Evolutionary conservation across 2,113 vertebrate genomes (phyloP), one percentile per base, ranked within the genome.

Genomic region (Kobus ellipsiprymnus): DNA sequence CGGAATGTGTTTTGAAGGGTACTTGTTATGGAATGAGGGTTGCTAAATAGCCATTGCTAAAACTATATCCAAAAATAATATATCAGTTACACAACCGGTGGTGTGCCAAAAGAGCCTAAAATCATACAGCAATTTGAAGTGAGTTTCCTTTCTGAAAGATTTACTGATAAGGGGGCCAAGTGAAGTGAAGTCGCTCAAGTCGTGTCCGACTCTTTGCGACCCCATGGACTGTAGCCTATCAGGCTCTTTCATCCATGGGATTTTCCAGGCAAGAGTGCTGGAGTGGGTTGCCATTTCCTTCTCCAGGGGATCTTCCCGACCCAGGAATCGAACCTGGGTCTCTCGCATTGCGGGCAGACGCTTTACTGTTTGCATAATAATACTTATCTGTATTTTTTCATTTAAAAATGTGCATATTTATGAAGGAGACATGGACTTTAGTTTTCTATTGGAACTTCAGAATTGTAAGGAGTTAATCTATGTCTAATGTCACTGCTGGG

Each of bases 381-480:
- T 27, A 30, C 77, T 23, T 80, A 29, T 67, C 7, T 60, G 1
- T 60, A 15, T 95, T 82, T 96, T 46, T 59, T 59, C 19, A 40
- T 55, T 48, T 40, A 40, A 57, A 87, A 96, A 67, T 29, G 40
- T 87, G 7, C 54, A 30, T 50, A 77, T 92, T 80, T 90, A 78
- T 23, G 29, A 90, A 21, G 40, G 2, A 81, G 17, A 21, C 30
- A 1, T 78, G 23, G 59, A 60, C 40, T 96, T 86, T 55, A 50
- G 54, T 94, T 93, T 96, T 92, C 67, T 77, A 36, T 36, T 55
- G 33, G 91, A 87, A 81, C 19, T 14, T 95, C 48, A 33, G 12
- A 25, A 15, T 48, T 86, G 14, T 50, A 29, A 78, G 55, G 48
- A 95, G 52, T n/a, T 8, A 6, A 25, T 15, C 55, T 57, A n/a